Evolutionary conservation across 2,888 invertebrate genomes (phyloP), one percentile per base, ranked within the genome.

Genomic region (Copidosoma aretas): DNA sequence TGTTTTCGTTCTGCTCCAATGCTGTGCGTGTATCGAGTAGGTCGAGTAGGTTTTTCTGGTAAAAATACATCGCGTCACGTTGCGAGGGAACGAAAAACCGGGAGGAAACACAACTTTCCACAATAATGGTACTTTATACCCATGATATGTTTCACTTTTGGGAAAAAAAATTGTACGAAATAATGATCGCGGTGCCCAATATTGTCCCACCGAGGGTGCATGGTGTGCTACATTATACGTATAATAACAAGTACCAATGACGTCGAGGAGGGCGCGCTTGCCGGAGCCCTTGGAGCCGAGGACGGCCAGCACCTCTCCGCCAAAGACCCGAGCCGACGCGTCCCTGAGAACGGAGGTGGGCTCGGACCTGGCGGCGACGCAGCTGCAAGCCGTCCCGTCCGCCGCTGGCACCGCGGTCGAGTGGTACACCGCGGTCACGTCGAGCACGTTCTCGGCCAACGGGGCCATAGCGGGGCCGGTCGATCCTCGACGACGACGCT

Each of bases 271-370:
- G 0, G 97, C 97, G 43, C 95, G 90, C 82, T 98, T 98, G 0
- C 98, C 98, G 76, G 96, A 96, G 91, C 95, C 96, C 87, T 95
- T 95, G 0, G 96, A 95, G 14, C 97, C 97, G 52, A 97, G 85
- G 68, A 97, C 91, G 43, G 97, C 97, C 79, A 97, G 91, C 63
- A 97, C 93, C 84, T 97, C 97, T 8, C 97, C 97, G 60, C 95
- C 94, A 79, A 93, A 92, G 0, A 97, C 94, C 72, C 92, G 92
- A 77, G 97, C 89, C 22, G 94, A 94, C 10, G 97, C 94, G 86
- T 97, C 96, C 84, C 97, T 94, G 17, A 97, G 87, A 65, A 97
- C 95, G 43, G 95, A 89, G 3, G 83, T 83, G 0, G 83, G 79
- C 39, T 83, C 82, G 1, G 80, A 74, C 67, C 79, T 80, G 19